A percentile compares a stretch with the other conserved stretches of the same genome.
phyloP scores from a whole-genome alignment of 2,888 invertebrate genomes.

The Oeneis ivallda region DNA sequence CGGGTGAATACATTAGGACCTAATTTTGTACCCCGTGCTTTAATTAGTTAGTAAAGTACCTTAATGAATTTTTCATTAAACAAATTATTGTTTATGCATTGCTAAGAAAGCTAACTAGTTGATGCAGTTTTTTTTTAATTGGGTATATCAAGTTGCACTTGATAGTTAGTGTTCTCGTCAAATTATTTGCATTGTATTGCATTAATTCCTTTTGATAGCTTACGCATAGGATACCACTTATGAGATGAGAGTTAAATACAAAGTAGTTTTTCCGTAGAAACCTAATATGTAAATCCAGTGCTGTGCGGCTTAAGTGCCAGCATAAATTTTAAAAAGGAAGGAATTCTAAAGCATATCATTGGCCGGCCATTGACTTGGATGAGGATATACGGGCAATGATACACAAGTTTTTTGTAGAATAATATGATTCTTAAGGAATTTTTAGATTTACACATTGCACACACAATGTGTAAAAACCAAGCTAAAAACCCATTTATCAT shows the following conservation, averaged over 20 bases:
- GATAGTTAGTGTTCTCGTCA: slow-evolving; percentile 13
- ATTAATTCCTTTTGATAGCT: slow-evolving; percentile 24
- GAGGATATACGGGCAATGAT: no score
- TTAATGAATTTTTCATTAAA: slow-evolving; percentile 61
- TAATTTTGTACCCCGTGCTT: slow-evolving; percentile 53
- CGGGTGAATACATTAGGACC: slow-evolving; percentile 67
- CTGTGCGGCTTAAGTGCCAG: background rate
- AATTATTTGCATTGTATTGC: slow-evolving; percentile 20
- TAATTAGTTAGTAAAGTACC: slow-evolving; percentile 47
- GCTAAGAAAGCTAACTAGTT: slow-evolving; percentile 34
- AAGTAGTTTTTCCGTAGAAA: slow-evolving; percentile 10
- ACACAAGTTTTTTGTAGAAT: no score
- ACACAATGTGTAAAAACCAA: no score
- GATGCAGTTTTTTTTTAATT: slow-evolving; percentile 23
- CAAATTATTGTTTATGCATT: slow-evolving; percentile 30
- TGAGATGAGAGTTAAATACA: background rate
- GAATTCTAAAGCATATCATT: no score
- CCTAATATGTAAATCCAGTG: background rate
- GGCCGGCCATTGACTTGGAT: no score
- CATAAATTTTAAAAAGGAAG: background rate
- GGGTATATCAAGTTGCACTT: slow-evolving; percentile 16
- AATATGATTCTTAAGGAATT: no score
- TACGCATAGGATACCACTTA: background rate
- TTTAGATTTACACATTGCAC: no score
- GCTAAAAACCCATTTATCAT: no score